Evolutionary conservation across 2,888 invertebrate species (phyloP), one percentile per base, ranked within the genome.

Genomic region (Apodemia duryi): DNA sequence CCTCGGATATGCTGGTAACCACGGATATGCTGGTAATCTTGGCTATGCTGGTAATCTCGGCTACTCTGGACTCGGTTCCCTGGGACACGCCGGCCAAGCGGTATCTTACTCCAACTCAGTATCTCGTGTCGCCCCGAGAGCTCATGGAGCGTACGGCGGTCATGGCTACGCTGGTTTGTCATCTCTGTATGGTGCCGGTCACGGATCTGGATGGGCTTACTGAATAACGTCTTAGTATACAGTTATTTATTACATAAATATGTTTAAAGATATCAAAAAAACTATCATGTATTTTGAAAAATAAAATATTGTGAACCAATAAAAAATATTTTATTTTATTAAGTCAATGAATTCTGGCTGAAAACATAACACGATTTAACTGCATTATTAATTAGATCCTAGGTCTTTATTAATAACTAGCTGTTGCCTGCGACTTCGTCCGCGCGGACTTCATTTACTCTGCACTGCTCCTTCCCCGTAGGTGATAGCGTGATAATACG

Each of bases 1-100:
- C 28, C 43, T 46, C 35, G 57, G 63, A 46, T 61, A 72, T 65
- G 66, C 64, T 32, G n/a, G n/a, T n/a, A n/a, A n/a, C n/a, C n/a
- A n/a, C n/a, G n/a, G n/a, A n/a, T 57, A 57, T 11, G 57, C 57
- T 57, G 57, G 57, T n/a, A n/a, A n/a, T n/a, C n/a, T n/a, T n/a
- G n/a, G n/a, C n/a, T n/a, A n/a, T n/a, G n/a, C n/a, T n/a, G n/a
- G n/a, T 57, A 57, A 57, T 32, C 57, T 32, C 57, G 57, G 57
- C 57, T 35, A 57, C 57, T 29, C 57, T 32, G 13, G 57, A 32
- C 57, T 35, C 13, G 57, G 57, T 13, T 57, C 29, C 13, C 57
- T 54, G 10, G 54, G 28, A 4, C 29, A 54, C 28, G 54, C 11
- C 21, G 54, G 28, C 10, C 54, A 54, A 54, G 54, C 54, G 1